Evolutionary conservation across 2,113 vertebrate species (phyloP), one percentile per base, ranked within the genome.

Genomic region (Pelodiscus sinensis): DNA sequence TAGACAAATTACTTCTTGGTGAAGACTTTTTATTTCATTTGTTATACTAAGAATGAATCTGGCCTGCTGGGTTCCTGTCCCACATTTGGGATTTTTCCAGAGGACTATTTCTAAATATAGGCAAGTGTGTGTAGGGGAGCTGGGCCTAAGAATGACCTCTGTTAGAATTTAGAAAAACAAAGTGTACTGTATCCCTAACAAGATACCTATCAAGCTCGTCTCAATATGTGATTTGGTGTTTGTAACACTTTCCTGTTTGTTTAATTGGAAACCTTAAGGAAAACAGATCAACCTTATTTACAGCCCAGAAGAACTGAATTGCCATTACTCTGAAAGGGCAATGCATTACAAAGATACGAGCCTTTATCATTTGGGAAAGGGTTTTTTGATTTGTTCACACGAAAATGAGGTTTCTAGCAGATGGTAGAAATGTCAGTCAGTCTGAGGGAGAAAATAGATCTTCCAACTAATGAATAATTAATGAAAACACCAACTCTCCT

Each of bases 401-500:
- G 84, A 94, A 85, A 93, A 77, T 80, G 71, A 80, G 44, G 21
- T 85, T 95, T 96, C 79, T 86, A 95, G 91, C 88, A 96, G 95
- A 95, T 87, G 85, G 93, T 56, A 56, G 93, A 92, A 95, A 89
- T 91, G 25, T 93, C 68, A 81, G 56, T 87, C 90, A 85, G 88
- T 95, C 79, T 95, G 82, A 94, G 52, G 84, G 80, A 94, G 91
- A 91, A 90, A 83, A 88, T 14, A 92, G 86, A 93, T 93, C 82
- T 93, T 82, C 24, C 24, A 77, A 58, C 90, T 89, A n/a, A 11
- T 96, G 90, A 97, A 95, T 93, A 89, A 97, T 95, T 94, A 95
- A 94, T 86, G 65, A 73, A 92, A 90, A 84, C 6, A 35, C 18
- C 16, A 18, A 35, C n/a, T 35, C 65, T 35, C 8, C 55, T 90